Conservation (phyloP, 2,797 vertebrate species). For the Acanthornis magna region DNA sequence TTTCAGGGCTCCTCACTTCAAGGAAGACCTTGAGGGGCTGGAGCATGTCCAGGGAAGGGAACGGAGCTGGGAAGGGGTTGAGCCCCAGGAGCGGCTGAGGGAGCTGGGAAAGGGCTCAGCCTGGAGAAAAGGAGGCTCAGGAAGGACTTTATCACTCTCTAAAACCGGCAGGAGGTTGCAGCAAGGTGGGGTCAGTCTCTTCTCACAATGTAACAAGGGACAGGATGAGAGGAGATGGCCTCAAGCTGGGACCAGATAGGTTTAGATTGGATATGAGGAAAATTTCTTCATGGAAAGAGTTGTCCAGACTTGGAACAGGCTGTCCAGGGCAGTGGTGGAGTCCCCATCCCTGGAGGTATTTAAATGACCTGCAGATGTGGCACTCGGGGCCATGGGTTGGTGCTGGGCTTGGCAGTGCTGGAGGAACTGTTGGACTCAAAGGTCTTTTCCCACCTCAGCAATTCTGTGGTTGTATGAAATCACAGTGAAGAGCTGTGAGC, state of each 20-base stretch:
- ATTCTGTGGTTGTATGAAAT: background rate
- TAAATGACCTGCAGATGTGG: background rate
- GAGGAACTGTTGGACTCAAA: background rate
- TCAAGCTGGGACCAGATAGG: background rate
- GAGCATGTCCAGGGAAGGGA: background rate
- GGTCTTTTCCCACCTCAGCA: background rate
- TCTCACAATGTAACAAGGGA: background rate
- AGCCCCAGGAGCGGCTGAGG: background rate
- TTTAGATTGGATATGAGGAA: background rate
- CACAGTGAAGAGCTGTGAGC: background rate
- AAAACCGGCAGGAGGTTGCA: background rate
- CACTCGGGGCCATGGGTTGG: no score
- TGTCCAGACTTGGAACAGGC: background rate
- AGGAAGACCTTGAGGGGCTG: background rate
- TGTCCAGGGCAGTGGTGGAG: background rate
- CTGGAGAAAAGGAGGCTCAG: background rate
- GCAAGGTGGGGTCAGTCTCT: accelerated
- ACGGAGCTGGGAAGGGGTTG: background rate
- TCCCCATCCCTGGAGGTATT: background rate
- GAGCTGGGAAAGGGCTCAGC: background rate
- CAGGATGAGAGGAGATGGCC: background rate
- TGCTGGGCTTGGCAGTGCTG: background rate
- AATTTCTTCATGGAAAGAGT: background rate
- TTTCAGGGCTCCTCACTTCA: background rate
- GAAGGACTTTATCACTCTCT: background rate